These are phyloP conservation scores for Nezara viridula DNA, from an alignment of 2,888 invertebrate species.

Conservation along the genomic window DNA sequence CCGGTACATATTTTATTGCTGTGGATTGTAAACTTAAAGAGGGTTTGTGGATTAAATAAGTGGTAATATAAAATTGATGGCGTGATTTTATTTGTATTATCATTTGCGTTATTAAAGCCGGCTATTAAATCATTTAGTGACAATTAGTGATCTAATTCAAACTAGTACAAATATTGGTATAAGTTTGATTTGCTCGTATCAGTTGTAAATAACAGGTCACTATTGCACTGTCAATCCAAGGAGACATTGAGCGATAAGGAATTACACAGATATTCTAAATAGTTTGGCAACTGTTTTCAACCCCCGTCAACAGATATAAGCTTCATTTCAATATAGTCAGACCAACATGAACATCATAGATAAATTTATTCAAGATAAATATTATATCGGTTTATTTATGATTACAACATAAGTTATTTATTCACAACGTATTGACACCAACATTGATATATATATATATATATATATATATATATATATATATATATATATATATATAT, in stretches of 20 bases:
- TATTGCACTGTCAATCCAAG: background rate
- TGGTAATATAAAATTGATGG: too few species aligned
- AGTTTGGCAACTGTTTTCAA: conserved; percentile 1
- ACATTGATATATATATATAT: too few species aligned
- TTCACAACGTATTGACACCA: too few species aligned
- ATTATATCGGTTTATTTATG: background rate
- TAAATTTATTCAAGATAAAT: background rate
- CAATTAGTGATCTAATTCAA: too few species aligned
- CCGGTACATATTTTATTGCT: too few species aligned
- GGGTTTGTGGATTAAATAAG: too few species aligned
- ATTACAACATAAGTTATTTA: background rate
- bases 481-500: too few species aligned
- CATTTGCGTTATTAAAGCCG: too few species aligned
- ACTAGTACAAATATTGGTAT: background rate
- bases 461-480: too few species aligned
- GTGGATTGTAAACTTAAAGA: too few species aligned
- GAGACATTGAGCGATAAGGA: background rate
- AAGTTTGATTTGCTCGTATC: background rate
- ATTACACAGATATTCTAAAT: background rate
- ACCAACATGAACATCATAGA: background rate
- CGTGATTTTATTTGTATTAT: too few species aligned
- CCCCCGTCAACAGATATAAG: background rate
- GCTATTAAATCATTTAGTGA: too few species aligned
- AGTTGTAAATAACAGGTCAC: background rate
- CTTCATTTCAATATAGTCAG: background rate